Base-by-base conservation (phyloP, 2,888 invertebrate species). In the Andrena bicolor region DNA sequence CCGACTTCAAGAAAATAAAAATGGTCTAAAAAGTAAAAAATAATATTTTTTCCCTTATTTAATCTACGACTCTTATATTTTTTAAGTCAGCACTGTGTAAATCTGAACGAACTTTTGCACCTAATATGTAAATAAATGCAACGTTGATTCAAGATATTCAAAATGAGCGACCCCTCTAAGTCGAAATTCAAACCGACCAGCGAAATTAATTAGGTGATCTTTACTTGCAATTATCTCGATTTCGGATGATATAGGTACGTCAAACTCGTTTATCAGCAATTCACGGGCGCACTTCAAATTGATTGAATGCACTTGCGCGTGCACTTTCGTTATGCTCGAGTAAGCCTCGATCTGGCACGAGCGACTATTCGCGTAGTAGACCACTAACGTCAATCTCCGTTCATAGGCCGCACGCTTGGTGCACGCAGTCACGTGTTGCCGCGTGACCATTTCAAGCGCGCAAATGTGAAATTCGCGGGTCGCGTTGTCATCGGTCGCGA, bases 241-340 rank as follows among this genome's bases (percentile, higher is more conserved):
- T 30, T 16, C 41, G 26, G 64, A 32, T 20, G 69, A 70, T 61
- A 41, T 41, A 16, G 41, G 16, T 28, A 60, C 49, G 83, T 61
- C 66, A 58, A 71, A 58, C 76, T 71, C 66, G 53, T 70, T 75
- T 68, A 83, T 71, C 53, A 56, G 56, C 70, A 66, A 86, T 85
- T 87, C 82, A 80, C 82, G 72, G 79, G 66, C 76, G 82, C 82
- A 56, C 72, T 85, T 86, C 32, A 81, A 79, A 85, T 87, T 79
- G 85, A 85, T 87, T 48, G 76, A 76, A 76, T 77, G 82, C 75
- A 87, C 75, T 85, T 65, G 76, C 63, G 71, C 76, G 80, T 77
- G 82, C 84, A 82, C 69, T 80, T 83, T 76, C 84, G 87, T 87
- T 80, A 82, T 82, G 83, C 86, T 85, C 80, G 89, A 90, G 81